phyloP scores from a whole-genome alignment of 1,140 invertebrate genomes.

The Drosophila repletoides region DNA sequence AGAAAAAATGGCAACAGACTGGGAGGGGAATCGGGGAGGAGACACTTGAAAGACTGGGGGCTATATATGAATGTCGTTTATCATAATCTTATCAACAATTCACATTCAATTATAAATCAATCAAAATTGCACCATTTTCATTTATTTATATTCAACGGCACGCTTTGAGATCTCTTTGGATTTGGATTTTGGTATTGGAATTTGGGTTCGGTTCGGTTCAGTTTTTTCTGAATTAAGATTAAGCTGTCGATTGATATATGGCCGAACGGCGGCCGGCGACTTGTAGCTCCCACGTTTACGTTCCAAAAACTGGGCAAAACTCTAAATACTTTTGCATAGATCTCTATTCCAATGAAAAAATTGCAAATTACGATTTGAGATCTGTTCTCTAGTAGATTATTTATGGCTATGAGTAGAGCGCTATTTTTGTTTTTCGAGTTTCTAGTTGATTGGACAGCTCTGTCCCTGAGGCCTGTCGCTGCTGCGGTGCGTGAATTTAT shows the following conservation, averaged over 20 bases:
- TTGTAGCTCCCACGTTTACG: constrained; percentile 68
- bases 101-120: constrained; percentile 81
- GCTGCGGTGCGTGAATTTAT: constrained; percentile 38
- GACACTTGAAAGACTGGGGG: constrained; percentile 16
- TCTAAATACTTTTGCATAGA: constrained; percentile 11
- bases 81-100: constrained; percentile 81
- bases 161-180: constrained; percentile 38
- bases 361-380: neutral
- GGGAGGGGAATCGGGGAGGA: neutral
- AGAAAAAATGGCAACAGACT: constrained; percentile 30
- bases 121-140: constrained; percentile 80
- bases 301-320: constrained; percentile 39
- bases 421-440: constrained; percentile 1
- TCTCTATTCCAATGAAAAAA: constrained; percentile 2
- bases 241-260: constrained; percentile 64
- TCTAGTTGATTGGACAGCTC: constrained; percentile 28
- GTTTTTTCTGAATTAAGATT: constrained; percentile 33
- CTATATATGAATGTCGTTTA: constrained; percentile 75
- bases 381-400: constrained; percentile 15
- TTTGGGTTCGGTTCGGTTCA: constrained; percentile 36
- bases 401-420: no score
- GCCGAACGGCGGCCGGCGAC: constrained; percentile 33
- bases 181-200: constrained; percentile 20
- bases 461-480: constrained; percentile 1
- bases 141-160: constrained; percentile 60